A percentile compares a stretch with the other conserved stretches of the same genome.
Evolutionary conservation across 2,113 vertebrate genomes (phyloP).

Genomic region (Motacilla alba): DNA sequence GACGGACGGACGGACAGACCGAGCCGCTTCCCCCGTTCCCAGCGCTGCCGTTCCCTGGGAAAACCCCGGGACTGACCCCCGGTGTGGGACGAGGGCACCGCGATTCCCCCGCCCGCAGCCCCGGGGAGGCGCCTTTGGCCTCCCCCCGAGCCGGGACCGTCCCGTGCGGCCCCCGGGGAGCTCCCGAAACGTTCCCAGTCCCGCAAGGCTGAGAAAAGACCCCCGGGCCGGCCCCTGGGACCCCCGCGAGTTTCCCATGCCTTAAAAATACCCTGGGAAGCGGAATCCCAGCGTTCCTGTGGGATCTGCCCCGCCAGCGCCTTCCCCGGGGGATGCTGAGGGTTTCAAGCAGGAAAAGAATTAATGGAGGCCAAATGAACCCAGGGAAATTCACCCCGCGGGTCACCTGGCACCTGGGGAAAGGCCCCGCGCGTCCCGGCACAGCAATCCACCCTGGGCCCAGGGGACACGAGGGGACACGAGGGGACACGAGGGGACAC

Average conservation of each 20-base stretch:
- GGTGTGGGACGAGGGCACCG: not conserved
- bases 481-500: not conserved
- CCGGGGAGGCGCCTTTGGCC: rapidly evolving
- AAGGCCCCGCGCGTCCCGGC: rapidly evolving
- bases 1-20: not conserved
- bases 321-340: not conserved
- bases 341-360: rapidly evolving
- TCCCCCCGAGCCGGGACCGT: not conserved
- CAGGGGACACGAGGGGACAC: not conserved
- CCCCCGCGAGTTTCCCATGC: not conserved
- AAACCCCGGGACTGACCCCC: not conserved
- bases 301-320: not conserved
- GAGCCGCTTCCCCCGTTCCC: rapidly evolving
- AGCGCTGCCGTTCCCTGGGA: not conserved
- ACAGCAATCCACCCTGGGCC: not conserved
- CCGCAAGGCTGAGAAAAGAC: not conserved
- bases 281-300: not conserved
- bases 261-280: conserved; percentile 47
- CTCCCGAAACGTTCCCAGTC: not conserved
- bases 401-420: not conserved
- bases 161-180: rapidly evolving
- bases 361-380: too few relatives aligned
- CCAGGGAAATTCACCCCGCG: not conserved
- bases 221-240: not conserved
- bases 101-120: not conserved